Percentiles rank a stretch among this genome's conserved stretches.
These are phyloP conservation scores for Phylloscopus trochilus DNA, from an alignment of 2,113 vertebrate genomes.

Conservation along the genomic window DNA sequence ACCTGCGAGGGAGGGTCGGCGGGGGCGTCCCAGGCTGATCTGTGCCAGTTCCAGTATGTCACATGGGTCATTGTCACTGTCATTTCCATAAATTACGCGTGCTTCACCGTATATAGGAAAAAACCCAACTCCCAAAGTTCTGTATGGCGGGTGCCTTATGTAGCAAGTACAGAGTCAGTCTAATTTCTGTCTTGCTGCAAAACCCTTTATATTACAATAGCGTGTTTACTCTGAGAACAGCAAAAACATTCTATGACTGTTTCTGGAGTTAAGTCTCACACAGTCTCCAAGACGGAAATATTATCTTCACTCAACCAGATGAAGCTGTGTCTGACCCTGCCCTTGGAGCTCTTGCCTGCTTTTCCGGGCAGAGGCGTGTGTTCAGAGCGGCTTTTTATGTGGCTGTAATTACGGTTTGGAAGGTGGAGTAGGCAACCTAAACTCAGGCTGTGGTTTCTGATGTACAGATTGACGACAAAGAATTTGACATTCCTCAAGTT, in stretches of 20 bases:
- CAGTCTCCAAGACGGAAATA: not conserved
- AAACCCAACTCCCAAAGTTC: not conserved
- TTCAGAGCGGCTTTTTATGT: not conserved
- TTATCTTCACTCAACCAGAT: not conserved
- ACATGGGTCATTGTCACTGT: conserved; percentile 87
- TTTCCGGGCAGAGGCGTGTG: accelerated
- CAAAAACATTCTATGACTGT: not conserved
- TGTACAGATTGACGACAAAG: conserved; percentile 94
- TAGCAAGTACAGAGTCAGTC: not conserved
- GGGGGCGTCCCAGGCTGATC: conserved; percentile 75
- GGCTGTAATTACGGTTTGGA: not conserved
- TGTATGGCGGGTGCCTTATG: accelerated
- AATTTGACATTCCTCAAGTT: conserved; percentile 98
- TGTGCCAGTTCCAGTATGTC: conserved; percentile 81
- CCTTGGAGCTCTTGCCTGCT: not conserved
- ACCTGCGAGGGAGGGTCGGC: accelerated
- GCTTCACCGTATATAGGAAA: conserved; percentile 71
- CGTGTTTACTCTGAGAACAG: not conserved
- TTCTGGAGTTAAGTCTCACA: not conserved
- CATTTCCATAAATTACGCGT: conserved; percentile 83
- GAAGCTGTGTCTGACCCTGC: not conserved
- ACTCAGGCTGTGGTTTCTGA: not conserved
- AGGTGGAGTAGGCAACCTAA: not conserved
- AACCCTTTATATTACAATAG: not conserved
- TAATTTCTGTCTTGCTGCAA: not conserved